Percentiles rank a stretch among this genome's conserved stretches.
Evolutionary conservation across 2,888 invertebrate genomes (phyloP).

Genomic region (Hemaris fuciformis): DNA sequence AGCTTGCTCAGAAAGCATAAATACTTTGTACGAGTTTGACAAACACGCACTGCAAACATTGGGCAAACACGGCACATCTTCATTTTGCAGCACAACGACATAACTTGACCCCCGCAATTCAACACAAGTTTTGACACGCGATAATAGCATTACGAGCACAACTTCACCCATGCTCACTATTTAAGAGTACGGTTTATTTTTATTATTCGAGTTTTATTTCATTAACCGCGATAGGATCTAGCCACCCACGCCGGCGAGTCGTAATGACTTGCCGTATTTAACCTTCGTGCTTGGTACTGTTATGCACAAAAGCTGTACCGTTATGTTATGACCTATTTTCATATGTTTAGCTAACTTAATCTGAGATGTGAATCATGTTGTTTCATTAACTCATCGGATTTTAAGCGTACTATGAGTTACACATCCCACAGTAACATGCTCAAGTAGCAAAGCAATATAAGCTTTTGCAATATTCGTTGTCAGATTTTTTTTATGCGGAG

Average conservation of each 20-base stretch:
- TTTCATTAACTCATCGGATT: background rate
- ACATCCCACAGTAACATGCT: too few species aligned
- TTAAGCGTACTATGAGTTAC: too few species aligned
- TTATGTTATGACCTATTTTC: constrained; percentile 32
- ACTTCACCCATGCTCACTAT: constrained; percentile 20
- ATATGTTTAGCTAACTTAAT: background rate
- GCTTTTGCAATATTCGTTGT: too few species aligned
- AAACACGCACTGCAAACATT: background rate
- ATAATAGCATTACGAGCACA: background rate
- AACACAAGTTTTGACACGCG: background rate
- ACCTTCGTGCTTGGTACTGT: constrained; percentile 50
- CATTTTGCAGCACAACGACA: too few species aligned
- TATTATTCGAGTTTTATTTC: constrained; percentile 74
- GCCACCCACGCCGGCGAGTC: constrained; percentile 73
- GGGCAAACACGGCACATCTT: too few species aligned
- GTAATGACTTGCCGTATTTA: constrained; percentile 78
- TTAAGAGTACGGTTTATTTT: constrained; percentile 47
- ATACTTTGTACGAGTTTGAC: background rate
- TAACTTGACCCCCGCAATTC: background rate
- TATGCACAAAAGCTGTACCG: constrained; percentile 39
- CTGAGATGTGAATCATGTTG: background rate
- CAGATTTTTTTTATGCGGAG: too few species aligned
- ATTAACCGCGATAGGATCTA: constrained; percentile 73
- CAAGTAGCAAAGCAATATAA: too few species aligned
- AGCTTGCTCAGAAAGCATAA: too few species aligned